phyloP scores from a whole-genome alignment of 2,888 invertebrate genomes.

The Drosophila koepferae region DNA sequence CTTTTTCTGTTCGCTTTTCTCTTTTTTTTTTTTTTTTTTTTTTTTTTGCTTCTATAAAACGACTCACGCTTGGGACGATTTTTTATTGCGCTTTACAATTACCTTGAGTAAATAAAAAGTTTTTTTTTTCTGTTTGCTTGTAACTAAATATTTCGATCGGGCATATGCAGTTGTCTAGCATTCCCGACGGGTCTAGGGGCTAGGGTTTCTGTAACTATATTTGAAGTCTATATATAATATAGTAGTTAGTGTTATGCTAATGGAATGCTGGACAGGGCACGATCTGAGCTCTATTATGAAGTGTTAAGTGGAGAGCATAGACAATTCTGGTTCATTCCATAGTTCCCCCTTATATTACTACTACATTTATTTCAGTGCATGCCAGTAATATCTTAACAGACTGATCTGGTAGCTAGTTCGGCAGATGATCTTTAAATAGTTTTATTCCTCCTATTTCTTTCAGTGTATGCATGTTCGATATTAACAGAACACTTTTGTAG shows the following conservation, averaged over 20 bases:
- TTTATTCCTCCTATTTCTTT: neutral
- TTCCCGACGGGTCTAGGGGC: neutral
- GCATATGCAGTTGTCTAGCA: constrained; percentile 1
- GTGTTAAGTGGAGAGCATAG: constrained; percentile 9
- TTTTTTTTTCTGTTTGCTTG: constrained; percentile 8
- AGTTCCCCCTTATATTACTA: neutral
- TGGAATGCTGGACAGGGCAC: constrained; percentile 1
- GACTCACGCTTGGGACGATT: constrained; percentile 11
- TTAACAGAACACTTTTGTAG: constrained; percentile 10
- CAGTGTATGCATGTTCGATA: constrained; percentile 10
- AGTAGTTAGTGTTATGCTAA: constrained; percentile 14
- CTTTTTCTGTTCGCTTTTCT: constrained; percentile 4
- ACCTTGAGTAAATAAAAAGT: constrained; percentile 34
- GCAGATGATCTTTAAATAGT: neutral
- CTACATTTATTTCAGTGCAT: neutral
- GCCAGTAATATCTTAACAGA: constrained; percentile 1
- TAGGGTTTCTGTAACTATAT: neutral
- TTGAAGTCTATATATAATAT: neutral
- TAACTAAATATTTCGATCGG: constrained; percentile 29
- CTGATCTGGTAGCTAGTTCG: neutral
- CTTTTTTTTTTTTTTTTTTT: neutral
- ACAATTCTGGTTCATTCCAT: neutral
- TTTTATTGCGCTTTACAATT: constrained; percentile 61
- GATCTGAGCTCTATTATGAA: constrained; percentile 4
- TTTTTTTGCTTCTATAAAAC: constrained; percentile 15